Evolutionary conservation across 2,113 vertebrate species (phyloP), one percentile per base, ranked within the genome.

Genomic region (Megaceryle torquata): DNA sequence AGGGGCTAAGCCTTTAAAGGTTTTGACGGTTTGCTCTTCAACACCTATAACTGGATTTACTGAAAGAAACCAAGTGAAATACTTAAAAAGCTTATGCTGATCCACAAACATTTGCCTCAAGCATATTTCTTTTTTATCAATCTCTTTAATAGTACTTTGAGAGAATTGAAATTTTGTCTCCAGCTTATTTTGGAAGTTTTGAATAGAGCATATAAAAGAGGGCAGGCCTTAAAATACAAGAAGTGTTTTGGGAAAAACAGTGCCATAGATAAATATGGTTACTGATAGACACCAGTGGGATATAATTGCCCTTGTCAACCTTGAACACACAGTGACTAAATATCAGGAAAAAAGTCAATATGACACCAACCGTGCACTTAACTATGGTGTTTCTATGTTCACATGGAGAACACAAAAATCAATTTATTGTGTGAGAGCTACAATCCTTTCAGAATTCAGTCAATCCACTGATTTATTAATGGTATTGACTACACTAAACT

Each of bases 281-380:
- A 90, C 56, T 77, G 57, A 97, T 76, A 96, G 95, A 93, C 77
- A 76, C 76, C 3, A 14, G 71, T 91, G 85, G 82, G 71, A 83
- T 94, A 69, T 76, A 95, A 96, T 86, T 97, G 91, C 92, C 87
- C 93, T 96, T 93, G 91, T 96, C 96, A 97, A 95, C 87, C 78
- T 97, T 96, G 94, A 97, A 91, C 72, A 85, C 68, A 85, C 59
- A 93, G 84, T 95, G 80, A 97, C 95, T 94, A 96, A 97, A 96
- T 91, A 97, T 85, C 25, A 95, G 72, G 83, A 56, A 28, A 53
- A 93, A 92, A 97, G 97, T 97, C 96, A 95, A 96, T 97, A 96
- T 86, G 63, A 78, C 80, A 89, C 91, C 87, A 95, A 78, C 90
- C 91, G 92, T 93, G 84, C 61, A 95, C 87, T 79, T 96, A 97